These are phyloP conservation scores for Wiebesia pumilae DNA, from an alignment of 1,140 invertebrate species.

Conservation along the genomic window DNA sequence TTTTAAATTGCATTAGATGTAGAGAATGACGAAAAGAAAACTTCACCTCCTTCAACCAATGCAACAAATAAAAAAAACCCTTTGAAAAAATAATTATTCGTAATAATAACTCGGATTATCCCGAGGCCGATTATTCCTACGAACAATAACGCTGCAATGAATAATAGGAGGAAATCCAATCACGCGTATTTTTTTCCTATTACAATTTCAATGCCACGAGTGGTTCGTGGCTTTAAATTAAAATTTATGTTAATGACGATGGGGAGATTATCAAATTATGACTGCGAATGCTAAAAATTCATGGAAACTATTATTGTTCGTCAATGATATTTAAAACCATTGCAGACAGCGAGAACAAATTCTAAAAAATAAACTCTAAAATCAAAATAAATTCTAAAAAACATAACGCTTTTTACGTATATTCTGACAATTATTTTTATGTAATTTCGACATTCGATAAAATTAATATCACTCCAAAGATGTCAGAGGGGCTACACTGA, in stretches of 20 bases:
- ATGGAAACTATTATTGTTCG: no score
- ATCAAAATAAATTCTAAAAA: no score
- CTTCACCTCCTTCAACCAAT: not conserved
- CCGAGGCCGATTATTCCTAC: not conserved
- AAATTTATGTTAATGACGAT: not conserved
- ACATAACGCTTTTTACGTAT: no score
- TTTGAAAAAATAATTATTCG: not conserved
- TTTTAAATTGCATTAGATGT: no score
- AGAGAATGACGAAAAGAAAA: no score
- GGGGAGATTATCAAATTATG: not conserved
- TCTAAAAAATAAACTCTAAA: no score
- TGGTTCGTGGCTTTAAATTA: not conserved
- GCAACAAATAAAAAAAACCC: not conserved
- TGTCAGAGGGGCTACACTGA: no score
- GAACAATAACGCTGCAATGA: not conserved
- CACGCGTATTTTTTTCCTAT: not conserved
- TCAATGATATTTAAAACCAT: no score
- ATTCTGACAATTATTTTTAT: no score
- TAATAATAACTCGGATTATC: not conserved
- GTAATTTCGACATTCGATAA: no score
- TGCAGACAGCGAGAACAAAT: no score
- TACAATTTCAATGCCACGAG: not conserved
- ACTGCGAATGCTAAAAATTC: not conserved
- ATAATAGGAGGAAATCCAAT: not conserved
- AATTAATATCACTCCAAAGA: no score